phyloP scores from a whole-genome alignment of 2,113 vertebrate genomes.

The Passer montanus region DNA sequence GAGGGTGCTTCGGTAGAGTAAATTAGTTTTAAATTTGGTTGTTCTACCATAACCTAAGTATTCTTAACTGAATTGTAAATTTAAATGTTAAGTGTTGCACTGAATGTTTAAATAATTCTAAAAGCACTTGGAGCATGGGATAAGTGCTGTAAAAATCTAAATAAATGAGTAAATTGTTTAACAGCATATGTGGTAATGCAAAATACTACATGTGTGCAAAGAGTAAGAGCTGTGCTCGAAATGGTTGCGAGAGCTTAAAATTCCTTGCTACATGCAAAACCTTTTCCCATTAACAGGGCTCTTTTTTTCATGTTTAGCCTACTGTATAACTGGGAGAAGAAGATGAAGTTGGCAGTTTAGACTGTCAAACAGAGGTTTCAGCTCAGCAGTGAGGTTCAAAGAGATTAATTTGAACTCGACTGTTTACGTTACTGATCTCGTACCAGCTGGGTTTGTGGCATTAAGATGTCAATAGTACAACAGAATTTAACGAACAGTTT shows the following conservation, averaged over 20 bases:
- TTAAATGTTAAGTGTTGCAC: conserved; percentile 59
- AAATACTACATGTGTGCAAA: conserved; percentile 53
- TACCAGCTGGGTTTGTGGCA: conserved; percentile 49
- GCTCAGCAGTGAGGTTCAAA: conserved; percentile 26
- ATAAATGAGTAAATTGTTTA: conserved; percentile 63
- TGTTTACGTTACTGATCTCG: conserved; percentile 37
- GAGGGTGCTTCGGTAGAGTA: conserved; percentile 18
- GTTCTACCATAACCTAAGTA: conserved; percentile 54
- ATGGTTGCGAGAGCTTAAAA: conserved; percentile 49
- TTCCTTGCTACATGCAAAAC: conserved; percentile 16
- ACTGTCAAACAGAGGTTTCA: conserved; percentile 40
- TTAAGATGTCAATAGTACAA: conserved; percentile 72
- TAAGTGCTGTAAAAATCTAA: conserved; percentile 63
- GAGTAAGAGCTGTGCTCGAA: neutral
- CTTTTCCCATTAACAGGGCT: neutral
- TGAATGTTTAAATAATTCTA: conserved; percentile 65
- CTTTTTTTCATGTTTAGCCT: neutral
- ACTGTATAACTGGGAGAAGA: conserved; percentile 41
- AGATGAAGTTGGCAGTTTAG: conserved; percentile 46
- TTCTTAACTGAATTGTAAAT: conserved; percentile 69
- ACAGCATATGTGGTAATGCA: conserved; percentile 59
- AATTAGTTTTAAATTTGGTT: conserved; percentile 62
- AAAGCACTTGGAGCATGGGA: conserved; percentile 64
- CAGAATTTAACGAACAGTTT: conserved; percentile 70
- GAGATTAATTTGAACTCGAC: conserved; percentile 28